Conservation (phyloP, 2,888 invertebrate species). For the Mystacides longicornis region DNA sequence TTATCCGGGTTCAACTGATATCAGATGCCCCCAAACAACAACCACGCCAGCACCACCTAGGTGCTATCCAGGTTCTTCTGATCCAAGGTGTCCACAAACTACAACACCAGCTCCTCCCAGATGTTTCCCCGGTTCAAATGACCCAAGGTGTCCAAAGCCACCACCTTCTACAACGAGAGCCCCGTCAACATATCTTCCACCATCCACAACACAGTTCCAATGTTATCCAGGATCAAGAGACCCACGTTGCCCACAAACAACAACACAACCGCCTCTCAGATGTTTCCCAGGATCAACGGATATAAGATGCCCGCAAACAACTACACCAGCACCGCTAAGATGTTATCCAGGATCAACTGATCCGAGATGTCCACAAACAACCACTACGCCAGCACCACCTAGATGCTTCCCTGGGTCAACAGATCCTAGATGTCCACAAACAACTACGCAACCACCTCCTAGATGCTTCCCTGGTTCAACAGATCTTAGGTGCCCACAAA, state of each 20-base stretch:
- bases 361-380: slow-evolving; percentile 33
- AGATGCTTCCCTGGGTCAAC: slow-evolving; percentile 27
- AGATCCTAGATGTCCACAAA: slow-evolving; percentile 34
- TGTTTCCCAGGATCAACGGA: slow-evolving; percentile 27
- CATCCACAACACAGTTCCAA: slow-evolving; percentile 26
- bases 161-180: slow-evolving; percentile 23
- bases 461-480: slow-evolving; percentile 32
- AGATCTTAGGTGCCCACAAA: slow-evolving; percentile 27
- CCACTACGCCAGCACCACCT: slow-evolving; percentile 27
- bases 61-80: slow-evolving; percentile 33
- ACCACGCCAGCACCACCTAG: slow-evolving; percentile 25
- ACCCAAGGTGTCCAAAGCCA: slow-evolving; percentile 31
- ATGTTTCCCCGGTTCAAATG: slow-evolving; percentile 31
- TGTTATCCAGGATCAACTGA: slow-evolving; percentile 40
- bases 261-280: slow-evolving; percentile 23
- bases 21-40: slow-evolving; percentile 29
- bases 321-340: slow-evolving; percentile 25
- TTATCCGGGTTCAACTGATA: slow-evolving; percentile 34
- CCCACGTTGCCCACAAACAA: slow-evolving; percentile 29
- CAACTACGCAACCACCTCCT: slow-evolving; percentile 25
- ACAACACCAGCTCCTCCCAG: slow-evolving; percentile 23
- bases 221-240: slow-evolving; percentile 33
- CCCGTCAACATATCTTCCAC: slow-evolving; percentile 26
- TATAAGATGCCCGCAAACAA: slow-evolving; percentile 30
- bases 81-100: slow-evolving; percentile 38